Evolutionary conservation across 1,140 invertebrate species (phyloP).

Genomic region (Oryctes rhinoceros): DNA sequence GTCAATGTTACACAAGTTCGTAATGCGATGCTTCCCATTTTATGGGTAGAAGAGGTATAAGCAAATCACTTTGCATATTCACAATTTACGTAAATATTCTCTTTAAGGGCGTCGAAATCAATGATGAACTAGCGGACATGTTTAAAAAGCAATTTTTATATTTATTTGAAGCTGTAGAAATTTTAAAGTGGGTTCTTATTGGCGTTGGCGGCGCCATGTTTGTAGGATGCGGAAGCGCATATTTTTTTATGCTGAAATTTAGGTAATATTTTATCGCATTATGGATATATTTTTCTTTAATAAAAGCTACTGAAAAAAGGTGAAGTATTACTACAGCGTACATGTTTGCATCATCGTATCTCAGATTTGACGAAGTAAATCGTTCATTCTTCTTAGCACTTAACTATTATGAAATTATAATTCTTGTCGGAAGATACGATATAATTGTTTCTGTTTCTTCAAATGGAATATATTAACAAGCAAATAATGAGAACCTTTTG

Average conservation of each 20-base stretch:
- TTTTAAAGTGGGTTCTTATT: constrained; percentile 43
- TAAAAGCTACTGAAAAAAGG: not conserved
- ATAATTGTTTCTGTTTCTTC: too few species aligned
- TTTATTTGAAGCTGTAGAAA: constrained; percentile 36
- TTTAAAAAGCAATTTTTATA: constrained; percentile 23
- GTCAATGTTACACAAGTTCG: constrained; percentile 25
- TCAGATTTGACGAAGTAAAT: too few species aligned
- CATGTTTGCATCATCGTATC: too few species aligned
- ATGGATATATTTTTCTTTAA: not conserved
- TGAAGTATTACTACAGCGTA: not conserved
- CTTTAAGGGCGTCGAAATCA: constrained; percentile 36
- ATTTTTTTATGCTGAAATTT: constrained; percentile 6
- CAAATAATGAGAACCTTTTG: too few species aligned
- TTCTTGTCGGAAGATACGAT: too few species aligned
- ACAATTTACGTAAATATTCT: not conserved
- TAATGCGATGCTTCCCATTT: constrained; percentile 34
- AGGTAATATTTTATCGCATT: not conserved
- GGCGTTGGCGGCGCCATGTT: constrained; percentile 25
- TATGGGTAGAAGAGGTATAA: constrained; percentile 44
- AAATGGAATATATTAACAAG: too few species aligned
- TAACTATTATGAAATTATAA: too few species aligned
- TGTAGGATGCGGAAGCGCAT: not conserved
- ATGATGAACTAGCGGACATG: constrained; percentile 36
- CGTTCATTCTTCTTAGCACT: too few species aligned
- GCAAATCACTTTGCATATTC: not conserved